Conservation (phyloP, 1,140 invertebrate species). For the Tetramorium simillimum region DNA sequence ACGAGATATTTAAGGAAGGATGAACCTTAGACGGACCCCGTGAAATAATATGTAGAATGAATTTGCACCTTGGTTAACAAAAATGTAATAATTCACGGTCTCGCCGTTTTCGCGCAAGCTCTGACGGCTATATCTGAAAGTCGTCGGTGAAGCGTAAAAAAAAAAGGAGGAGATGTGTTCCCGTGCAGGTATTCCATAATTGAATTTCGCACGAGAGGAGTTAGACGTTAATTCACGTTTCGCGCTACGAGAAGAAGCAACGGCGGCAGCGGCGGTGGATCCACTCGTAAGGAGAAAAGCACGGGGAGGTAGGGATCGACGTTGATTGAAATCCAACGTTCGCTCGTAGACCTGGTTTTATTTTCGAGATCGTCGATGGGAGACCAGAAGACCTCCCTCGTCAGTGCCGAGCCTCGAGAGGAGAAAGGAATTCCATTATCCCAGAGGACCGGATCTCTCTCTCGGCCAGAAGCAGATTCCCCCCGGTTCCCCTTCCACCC, state of each 20-base stretch:
- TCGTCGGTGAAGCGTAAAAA: neutral
- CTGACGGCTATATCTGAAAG: neutral
- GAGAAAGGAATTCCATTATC: conserved; percentile 74
- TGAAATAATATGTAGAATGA: conserved; percentile 20
- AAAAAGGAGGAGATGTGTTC: conserved; percentile 1
- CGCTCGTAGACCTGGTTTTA: conserved; percentile 58
- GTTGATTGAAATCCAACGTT: conserved; percentile 56
- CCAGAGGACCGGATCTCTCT: conserved; percentile 63
- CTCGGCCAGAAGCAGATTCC: conserved; percentile 26
- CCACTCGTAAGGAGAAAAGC: conserved; percentile 54
- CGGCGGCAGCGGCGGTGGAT: neutral
- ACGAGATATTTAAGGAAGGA: conserved; percentile 12
- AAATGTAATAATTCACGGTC: neutral
- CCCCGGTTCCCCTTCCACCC: neutral
- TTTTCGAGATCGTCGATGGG: conserved; percentile 56
- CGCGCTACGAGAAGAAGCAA: conserved; percentile 11
- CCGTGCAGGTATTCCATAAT: conserved; percentile 43
- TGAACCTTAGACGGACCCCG: neutral
- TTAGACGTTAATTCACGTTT: conserved; percentile 58
- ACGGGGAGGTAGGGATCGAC: conserved; percentile 38
- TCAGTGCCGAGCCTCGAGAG: conserved; percentile 52
- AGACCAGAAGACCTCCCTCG: conserved; percentile 52
- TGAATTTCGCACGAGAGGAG: conserved; percentile 57
- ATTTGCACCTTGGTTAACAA: conserved; percentile 43
- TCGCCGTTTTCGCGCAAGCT: neutral